Base-by-base conservation (phyloP, 1,140 invertebrate genomes). In the Drosophila lacteicornis region DNA sequence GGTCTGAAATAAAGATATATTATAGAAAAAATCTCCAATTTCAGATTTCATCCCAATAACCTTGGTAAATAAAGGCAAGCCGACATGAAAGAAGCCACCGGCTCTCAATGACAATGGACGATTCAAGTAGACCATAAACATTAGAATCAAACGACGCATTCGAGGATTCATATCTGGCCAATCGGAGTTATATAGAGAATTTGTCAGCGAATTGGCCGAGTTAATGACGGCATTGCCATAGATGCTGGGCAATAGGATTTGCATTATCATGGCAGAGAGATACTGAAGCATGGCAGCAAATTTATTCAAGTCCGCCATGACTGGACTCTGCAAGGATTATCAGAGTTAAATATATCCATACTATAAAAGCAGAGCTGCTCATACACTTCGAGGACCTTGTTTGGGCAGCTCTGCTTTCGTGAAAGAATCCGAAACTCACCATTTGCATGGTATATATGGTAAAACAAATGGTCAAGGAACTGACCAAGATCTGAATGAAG, bases 21-120 rank as follows among this genome's bases (percentile, higher is more conserved):
- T 62, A 51, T 2, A 30, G 9, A 46, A 36, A 12, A 2, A 38
- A 19, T 15, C 9, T 46, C 12, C 17, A 22, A 15, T 43, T 30
- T n/a, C 8, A 0, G 3, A 25, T 7, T 25, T 3, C 3, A 45
- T n/a, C 38, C 1, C 4, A 8, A 8, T 2, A 19, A 90, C 87
- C 82, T 91, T 91, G n/a, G 77, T 79, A 50, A 91, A 91, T 5
- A 86, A 47, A 1, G 82, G 80, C 19, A 91, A 53, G 2, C 87
- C 87, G 0, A 91, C 50, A 4, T 71, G 25, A 63, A 91, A 91
- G 7, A 86, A 91, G 12, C 81, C 63, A 5, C 80, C 80, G 9
- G 80, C 86, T 36, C 49, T 67, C 12, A 91, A 27, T 27, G 27
- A 25, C 38, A 79, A 33, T 0, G 86, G 80, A 6, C 55, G 57